Evolutionary conservation across 2,797 vertebrate species (phyloP).

Genomic region (Malurus splendens): DNA sequence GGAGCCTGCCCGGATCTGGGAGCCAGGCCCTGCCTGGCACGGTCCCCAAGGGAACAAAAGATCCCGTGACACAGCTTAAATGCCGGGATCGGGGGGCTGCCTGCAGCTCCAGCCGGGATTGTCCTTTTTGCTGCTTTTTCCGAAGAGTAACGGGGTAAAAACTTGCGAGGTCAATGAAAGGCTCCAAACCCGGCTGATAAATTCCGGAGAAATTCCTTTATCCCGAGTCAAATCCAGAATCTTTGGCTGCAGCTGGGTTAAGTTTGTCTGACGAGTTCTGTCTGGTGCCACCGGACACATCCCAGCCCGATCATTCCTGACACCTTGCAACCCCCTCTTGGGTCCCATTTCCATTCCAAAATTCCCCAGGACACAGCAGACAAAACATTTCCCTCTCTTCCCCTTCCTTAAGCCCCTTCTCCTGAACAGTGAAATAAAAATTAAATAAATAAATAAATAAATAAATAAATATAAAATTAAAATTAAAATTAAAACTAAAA

Average conservation of each 20-base stretch:
- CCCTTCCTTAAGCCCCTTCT: too few relatives aligned
- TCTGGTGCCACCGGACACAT: not conserved
- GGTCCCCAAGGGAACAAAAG: not conserved
- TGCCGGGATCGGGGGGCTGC: not conserved
- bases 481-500: too few relatives aligned
- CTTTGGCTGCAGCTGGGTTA: not conserved
- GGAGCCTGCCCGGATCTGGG: not conserved
- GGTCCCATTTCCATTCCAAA: not conserved
- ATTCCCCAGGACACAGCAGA: not conserved
- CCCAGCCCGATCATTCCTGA: not conserved
- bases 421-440: too few relatives aligned
- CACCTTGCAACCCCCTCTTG: not conserved
- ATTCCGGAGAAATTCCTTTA: not conserved
- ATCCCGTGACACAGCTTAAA: constrained; percentile 35
- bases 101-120: not conserved
- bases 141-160: accelerated
- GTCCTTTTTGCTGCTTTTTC: not conserved
- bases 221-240: not conserved
- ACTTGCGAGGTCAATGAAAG: not conserved
- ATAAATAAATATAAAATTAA: too few relatives aligned
- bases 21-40: not conserved
- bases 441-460: too few relatives aligned
- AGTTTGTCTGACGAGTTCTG: not conserved
- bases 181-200: not conserved
- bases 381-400: too few relatives aligned